Conservation (phyloP, 1,140 invertebrate genomes). For the Microvelia longipes region DNA sequence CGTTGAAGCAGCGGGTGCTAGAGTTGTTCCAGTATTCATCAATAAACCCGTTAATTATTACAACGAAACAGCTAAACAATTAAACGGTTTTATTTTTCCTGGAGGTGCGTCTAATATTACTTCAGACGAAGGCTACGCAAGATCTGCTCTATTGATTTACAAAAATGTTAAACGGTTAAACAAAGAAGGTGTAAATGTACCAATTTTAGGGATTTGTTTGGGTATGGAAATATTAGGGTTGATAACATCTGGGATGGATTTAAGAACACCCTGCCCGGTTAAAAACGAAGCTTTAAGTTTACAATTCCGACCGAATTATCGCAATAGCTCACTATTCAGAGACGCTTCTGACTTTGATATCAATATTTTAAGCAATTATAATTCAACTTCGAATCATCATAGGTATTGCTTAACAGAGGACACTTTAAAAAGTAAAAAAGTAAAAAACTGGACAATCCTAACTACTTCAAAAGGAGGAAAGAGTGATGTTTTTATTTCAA, state of each 20-base stretch:
- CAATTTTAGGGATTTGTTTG: background rate
- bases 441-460: background rate
- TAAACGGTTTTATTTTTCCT: background rate
- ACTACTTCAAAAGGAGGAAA: background rate
- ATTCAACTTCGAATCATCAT: background rate
- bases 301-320: background rate
- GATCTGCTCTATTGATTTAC: background rate
- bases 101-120: background rate
- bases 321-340: background rate
- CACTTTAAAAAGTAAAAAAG: background rate
- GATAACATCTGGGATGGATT: background rate
- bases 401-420: background rate
- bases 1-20: constrained; percentile 60
- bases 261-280: background rate
- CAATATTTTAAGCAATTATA: background rate
- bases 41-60: constrained; percentile 12
- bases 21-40: constrained; percentile 54
- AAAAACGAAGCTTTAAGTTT: background rate
- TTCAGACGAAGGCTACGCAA: background rate
- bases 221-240: background rate
- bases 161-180: background rate
- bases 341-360: background rate
- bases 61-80: background rate
- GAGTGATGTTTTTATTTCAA: background rate
- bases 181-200: background rate